phyloP scores from a whole-genome alignment of 53 echinoderm and acorn worm species.

The Arbacia lixula region DNA sequence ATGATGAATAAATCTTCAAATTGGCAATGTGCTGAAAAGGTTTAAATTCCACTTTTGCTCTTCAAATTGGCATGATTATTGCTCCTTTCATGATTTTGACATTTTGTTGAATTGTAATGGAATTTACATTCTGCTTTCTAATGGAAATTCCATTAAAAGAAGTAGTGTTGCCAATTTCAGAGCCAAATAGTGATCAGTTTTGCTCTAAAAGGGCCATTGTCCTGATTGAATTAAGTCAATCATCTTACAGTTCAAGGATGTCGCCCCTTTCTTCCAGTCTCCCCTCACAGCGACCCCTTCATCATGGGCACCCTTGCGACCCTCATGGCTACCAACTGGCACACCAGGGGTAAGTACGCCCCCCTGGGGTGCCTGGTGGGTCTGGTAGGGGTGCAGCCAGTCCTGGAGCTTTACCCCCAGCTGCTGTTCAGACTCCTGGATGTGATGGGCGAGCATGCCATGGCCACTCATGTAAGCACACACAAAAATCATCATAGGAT shows the following conservation, averaged over 20 bases:
- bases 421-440: conserved; percentile 68
- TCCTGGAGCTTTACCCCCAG: conserved; percentile 72
- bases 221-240: too few relatives aligned
- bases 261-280: conserved; percentile 17
- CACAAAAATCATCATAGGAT: too few relatives aligned
- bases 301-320: conserved; percentile 61
- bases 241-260: too few relatives aligned
- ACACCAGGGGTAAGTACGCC: conserved; percentile 88
- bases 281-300: conserved; percentile 66
- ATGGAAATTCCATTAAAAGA: neutral
- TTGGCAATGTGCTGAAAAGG: too few relatives aligned
- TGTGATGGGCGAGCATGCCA: conserved; percentile 84
- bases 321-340: conserved; percentile 68
- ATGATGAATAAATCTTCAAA: neutral
- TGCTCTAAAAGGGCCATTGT: neutral
- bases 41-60: too few relatives aligned
- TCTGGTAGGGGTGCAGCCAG: conserved; percentile 61
- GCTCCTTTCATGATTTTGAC: neutral
- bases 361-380: conserved; percentile 67
- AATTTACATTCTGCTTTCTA: too few relatives aligned
- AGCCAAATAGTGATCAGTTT: too few relatives aligned
- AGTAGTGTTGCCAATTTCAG: too few relatives aligned
- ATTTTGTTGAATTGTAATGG: too few relatives aligned
- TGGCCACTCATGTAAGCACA: conserved; percentile 92
- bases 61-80: too few relatives aligned